Evolutionary conservation across 2,797 vertebrate genomes (phyloP).

Genomic region (Smutsia gigantea): DNA sequence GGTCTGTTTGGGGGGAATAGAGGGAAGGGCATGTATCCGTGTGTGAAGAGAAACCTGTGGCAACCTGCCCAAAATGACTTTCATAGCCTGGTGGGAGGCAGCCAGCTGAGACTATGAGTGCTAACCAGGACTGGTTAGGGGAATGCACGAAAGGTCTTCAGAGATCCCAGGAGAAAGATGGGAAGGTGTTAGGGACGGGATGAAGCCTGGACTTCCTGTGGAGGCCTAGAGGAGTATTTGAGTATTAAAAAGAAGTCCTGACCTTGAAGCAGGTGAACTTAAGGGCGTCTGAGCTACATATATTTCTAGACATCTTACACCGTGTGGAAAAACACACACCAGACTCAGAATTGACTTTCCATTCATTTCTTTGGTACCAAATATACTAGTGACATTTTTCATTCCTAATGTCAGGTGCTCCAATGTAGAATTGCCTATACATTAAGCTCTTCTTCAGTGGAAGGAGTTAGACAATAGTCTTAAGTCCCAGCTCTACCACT

Average conservation of each 20-base stretch:
- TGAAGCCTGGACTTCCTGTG: neutral
- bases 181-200: neutral
- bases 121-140: neutral
- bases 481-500: neutral
- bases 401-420: neutral
- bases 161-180: neutral
- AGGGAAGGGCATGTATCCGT: rapidly evolving
- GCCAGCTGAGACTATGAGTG: neutral
- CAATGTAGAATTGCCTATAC: rapidly evolving
- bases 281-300: slow-evolving; percentile 28
- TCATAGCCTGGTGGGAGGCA: neutral
- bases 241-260: neutral
- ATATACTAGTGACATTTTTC: neutral
- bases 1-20: neutral
- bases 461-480: neutral
- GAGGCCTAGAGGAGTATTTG: neutral
- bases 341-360: neutral
- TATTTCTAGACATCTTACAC: neutral
- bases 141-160: neutral
- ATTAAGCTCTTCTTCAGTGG: neutral
- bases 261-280: neutral
- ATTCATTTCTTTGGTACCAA: slow-evolving; percentile 21
- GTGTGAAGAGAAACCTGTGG: neutral
- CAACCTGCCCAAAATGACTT: neutral
- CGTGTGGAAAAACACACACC: neutral